Base-by-base conservation (phyloP, 1,140 invertebrate species). In the Cataglyphis hispanica region DNA sequence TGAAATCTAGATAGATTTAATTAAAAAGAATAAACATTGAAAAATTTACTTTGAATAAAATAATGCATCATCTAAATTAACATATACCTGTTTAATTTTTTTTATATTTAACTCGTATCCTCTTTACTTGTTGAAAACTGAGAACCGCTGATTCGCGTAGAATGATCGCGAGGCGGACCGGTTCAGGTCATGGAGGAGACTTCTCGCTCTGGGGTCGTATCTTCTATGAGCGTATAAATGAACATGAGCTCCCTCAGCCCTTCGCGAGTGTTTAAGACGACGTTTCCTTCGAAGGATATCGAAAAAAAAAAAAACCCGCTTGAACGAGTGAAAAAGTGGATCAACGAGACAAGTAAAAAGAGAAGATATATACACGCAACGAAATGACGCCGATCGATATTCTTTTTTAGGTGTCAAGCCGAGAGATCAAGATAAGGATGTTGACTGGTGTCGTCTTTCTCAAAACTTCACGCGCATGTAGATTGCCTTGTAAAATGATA, bases 141-240 rank as follows among this genome's bases (percentile, higher is more conserved):
- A 94, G 94, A 89, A 90, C 85, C 94, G 89, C 93, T 94, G 93
- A 89, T 69, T 61, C 31, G 67, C 78, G 75, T 90, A 90, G 80
- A 89, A 87, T 88, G 60, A 89, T 56, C 91, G 89, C 89, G 89
- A 93, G 91, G 91, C 91, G 93, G 94, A 95, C 93, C 94, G 94
- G 94, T 95, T 94, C 93, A 72, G 93, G 93, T 95, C 93, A 94
- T 90, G 91, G 91, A 94, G 88, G 90, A 93, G 61, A 22, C 63
- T 78, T 76, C 64, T 72, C 83, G 91, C 91, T 91, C 89, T 90
- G 87, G 89, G 91, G 91, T 94, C 92, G 91, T 91, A 91, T 91
- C 84, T 91, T 83, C 86, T 86, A 83, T 89, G 77, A 91, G 88
- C 86, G n/a, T 77, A 76, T 63, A 80, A 75, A 75, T 64, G 53